Conservation (phyloP, 2,888 invertebrate species). For the Hypomecis atomaria region DNA sequence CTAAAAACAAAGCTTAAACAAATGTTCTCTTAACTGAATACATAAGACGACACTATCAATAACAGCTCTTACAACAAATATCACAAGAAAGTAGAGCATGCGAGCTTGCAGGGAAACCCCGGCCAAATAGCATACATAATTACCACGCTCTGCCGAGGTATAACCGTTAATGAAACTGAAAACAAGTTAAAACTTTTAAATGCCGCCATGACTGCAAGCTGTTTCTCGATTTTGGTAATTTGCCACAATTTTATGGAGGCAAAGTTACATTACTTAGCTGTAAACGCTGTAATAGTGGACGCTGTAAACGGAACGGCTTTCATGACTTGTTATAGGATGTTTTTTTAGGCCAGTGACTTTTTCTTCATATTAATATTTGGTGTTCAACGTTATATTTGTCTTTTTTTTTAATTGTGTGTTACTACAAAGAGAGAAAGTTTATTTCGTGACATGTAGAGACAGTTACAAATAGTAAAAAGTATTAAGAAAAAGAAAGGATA, state of each 20-base stretch:
- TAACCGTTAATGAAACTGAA: slow-evolving; percentile 81
- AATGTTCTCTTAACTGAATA: too few relatives aligned
- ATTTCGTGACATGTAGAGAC: too few relatives aligned
- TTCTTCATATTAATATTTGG: background rate
- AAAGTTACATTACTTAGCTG: slow-evolving; percentile 37
- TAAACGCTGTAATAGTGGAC: slow-evolving; percentile 35
- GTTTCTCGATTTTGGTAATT: slow-evolving; percentile 77
- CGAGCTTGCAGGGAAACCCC: slow-evolving; percentile 41
- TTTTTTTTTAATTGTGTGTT: too few relatives aligned
- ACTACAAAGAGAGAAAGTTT: too few relatives aligned
- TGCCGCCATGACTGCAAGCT: slow-evolving; percentile 78
- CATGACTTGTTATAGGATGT: slow-evolving; percentile 5
- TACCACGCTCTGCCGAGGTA: slow-evolving; percentile 74
- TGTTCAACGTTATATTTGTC: too few relatives aligned
- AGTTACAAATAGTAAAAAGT: too few relatives aligned
- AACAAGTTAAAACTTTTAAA: slow-evolving; percentile 79
- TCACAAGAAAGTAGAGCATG: slow-evolving; percentile 1
- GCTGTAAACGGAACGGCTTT: slow-evolving; percentile 21
- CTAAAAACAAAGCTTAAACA: too few relatives aligned
- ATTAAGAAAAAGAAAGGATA: too few relatives aligned
- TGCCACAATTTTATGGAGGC: slow-evolving; percentile 68
- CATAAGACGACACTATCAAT: too few relatives aligned
- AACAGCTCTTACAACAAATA: background rate
- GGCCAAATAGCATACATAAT: slow-evolving; percentile 79
- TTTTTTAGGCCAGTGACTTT: background rate